Conservation (phyloP, 2,113 vertebrate species). For the Pangasianodon hypophthalmus region DNA sequence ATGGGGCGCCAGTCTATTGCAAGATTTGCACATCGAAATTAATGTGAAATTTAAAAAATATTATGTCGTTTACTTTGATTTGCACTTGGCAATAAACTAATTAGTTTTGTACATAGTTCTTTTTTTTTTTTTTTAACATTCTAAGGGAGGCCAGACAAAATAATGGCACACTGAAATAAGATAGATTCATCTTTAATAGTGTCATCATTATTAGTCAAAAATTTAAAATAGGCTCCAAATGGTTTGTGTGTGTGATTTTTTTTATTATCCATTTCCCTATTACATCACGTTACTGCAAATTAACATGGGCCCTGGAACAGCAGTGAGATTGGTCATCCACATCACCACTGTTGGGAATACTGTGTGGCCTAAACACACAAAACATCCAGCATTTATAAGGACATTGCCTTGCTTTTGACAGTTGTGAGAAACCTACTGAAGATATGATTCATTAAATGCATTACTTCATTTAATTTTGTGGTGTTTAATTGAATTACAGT, state of each 20-base stretch:
- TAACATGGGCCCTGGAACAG: background rate
- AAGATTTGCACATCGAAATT: background rate
- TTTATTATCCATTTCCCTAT: background rate
- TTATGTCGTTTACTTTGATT: background rate
- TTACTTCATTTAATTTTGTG: background rate
- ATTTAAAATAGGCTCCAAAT: background rate
- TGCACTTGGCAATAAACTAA: conserved; percentile 22
- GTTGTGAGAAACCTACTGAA: background rate
- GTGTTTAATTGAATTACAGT: background rate
- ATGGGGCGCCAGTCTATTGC: background rate
- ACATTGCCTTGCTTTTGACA: background rate
- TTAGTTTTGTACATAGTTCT: background rate
- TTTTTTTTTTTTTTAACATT: background rate
- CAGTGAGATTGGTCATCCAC: background rate
- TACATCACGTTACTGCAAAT: background rate
- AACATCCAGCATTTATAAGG: background rate
- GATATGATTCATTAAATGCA: background rate
- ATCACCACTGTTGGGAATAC: conserved; percentile 70
- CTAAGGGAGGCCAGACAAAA: background rate
- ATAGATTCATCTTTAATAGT: background rate
- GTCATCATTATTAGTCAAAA: background rate
- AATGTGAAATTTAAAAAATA: background rate
- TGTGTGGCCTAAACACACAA: conserved; percentile 59
- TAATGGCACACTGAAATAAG: background rate
- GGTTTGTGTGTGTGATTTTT: background rate